Base-by-base conservation (phyloP, 2,888 invertebrate genomes). In the Epistrophe grossulariae region DNA sequence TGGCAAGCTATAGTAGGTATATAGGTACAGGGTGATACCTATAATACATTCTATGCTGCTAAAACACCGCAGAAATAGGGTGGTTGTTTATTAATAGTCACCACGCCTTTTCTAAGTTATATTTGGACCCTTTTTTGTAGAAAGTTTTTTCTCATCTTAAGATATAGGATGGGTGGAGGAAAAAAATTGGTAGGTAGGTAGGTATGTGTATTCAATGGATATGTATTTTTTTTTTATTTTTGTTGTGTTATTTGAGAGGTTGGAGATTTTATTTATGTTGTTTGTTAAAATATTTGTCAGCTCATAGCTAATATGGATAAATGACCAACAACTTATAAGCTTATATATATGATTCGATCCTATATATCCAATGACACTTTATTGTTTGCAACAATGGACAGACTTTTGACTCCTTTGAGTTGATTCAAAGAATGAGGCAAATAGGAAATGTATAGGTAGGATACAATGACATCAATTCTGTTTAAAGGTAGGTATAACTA, bases 21-120 rank as follows among this genome's bases (percentile, higher is more conserved):
- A 7, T 31, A 28, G 5, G 66, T 38, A 59, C 35, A 62, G 66
- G 50, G 83, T 52, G 73, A 38, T 31, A 52, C 52, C n/a, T 35
- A 9, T 15, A 38, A 9, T 15, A 38, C 31, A 17, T 4, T 48
- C 9, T 10, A n/a, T n/a, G 48, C 19, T 35, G 64, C 24, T 17
- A 28, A 35, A 55, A 31, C 4, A 50, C 31, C 24, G 24, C 35
- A 15, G n/a, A 60, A 45, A 17, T 60, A 71, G 83, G 71, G 70
- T 76, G 79, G 76, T 83, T 87, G 79, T 79, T 79, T 87, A 87
- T 87, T 83, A 83, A 87, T 83, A 87, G 87, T 79, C 68, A 77
- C 83, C 87, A 87, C 87, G 83, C 87, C 87, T 79, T 87, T 83
- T 79, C 87, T 76, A 72, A 82, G 87, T 87, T 83, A 52, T 83